A percentile compares a stretch with the other conserved stretches of the same genome.
These are phyloP conservation scores for Agonopterix subpropinquella DNA, from an alignment of 2,888 invertebrate genomes.

Conservation along the genomic window DNA sequence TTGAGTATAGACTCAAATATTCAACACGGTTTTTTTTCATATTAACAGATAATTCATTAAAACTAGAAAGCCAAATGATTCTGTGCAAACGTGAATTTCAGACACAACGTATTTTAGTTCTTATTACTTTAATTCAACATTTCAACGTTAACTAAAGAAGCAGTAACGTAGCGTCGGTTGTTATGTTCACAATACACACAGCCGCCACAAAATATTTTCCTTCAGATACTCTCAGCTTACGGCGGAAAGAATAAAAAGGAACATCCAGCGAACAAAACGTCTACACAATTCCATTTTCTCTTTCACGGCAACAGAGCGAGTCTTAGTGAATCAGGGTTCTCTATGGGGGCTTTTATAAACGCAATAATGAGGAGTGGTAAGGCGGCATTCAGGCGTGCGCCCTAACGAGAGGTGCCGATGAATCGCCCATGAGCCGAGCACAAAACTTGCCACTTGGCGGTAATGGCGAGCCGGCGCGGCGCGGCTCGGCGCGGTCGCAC, in stretches of 20 bases:
- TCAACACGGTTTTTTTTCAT: too few relatives aligned
- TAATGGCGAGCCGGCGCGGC: constrained; percentile 27
- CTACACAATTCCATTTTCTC: constrained; percentile 72
- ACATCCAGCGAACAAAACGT: constrained; percentile 60
- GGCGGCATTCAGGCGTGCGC: constrained; percentile 64
- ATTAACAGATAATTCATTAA: too few relatives aligned
- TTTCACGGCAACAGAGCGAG: constrained; percentile 59
- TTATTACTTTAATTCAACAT: constrained; percentile 30
- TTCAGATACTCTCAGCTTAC: constrained; percentile 31
- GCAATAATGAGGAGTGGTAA: constrained; percentile 73
- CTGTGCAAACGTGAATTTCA: background rate
- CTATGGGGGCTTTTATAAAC: constrained; percentile 72
- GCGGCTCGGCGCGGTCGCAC: background rate
- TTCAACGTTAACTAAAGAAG: constrained; percentile 28
- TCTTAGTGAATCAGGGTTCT: constrained; percentile 67
- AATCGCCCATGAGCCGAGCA: constrained; percentile 62
- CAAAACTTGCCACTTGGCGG: constrained; percentile 47
- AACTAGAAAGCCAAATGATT: too few relatives aligned
- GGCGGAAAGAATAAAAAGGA: constrained; percentile 47
- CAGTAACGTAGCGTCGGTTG: constrained; percentile 36
- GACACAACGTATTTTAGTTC: background rate
- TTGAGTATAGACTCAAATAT: too few relatives aligned
- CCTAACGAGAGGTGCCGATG: constrained; percentile 68
- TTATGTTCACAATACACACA: constrained; percentile 42
- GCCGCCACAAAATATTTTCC: constrained; percentile 44